phyloP scores from a whole-genome alignment of 2,797 vertebrate species.

The Leucoraja ocellata region DNA sequence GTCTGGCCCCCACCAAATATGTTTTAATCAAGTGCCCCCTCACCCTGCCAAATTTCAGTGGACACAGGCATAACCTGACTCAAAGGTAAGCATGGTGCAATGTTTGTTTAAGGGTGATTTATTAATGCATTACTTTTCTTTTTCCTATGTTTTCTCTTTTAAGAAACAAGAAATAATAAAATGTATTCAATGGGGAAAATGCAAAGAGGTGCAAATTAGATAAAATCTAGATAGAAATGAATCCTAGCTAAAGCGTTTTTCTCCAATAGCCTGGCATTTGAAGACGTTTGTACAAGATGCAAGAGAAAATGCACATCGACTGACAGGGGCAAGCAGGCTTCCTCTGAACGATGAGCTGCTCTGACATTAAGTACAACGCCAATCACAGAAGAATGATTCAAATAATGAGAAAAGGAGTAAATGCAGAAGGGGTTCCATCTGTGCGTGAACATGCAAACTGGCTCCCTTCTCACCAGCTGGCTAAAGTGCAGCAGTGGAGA shows the following conservation, averaged over 20 bases:
- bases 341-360: background rate
- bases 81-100: background rate
- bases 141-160: background rate
- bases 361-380: background rate
- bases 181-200: background rate
- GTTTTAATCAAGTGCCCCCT: too few relatives aligned
- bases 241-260: background rate
- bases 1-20: too few relatives aligned
- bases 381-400: too few relatives aligned
- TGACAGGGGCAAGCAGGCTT: background rate
- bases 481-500: constrained; percentile 7
- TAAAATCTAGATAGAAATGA: background rate
- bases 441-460: background rate
- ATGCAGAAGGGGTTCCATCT: background rate
- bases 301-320: background rate
- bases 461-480: constrained; percentile 21
- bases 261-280: background rate
- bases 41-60: too few relatives aligned
- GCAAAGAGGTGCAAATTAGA: background rate
- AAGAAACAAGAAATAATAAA: background rate
- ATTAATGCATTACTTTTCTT: background rate
- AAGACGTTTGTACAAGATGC: background rate
- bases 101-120: background rate
- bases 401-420: background rate
- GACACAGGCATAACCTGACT: too few relatives aligned